Evolutionary conservation across 2,888 invertebrate species (phyloP).

Genomic region (Tortricodes alternella): DNA sequence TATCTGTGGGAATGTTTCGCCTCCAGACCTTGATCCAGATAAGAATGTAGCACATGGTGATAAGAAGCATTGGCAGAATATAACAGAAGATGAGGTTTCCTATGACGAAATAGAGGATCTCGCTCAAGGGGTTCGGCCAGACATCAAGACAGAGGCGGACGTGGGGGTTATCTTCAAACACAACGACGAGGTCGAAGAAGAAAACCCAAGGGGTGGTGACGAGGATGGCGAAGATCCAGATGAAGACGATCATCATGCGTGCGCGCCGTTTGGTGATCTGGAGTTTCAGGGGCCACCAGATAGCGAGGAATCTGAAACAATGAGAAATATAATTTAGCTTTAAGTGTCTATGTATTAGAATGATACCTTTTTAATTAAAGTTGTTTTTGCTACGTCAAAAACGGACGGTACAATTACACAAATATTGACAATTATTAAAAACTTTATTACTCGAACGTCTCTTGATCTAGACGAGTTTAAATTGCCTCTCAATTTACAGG

Average conservation of each 20-base stretch:
- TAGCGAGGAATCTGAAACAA: slow-evolving; percentile 94
- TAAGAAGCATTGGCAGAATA: slow-evolving; percentile 94
- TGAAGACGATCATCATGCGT: slow-evolving; percentile 92
- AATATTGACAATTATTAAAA: background rate
- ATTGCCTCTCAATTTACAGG: background rate
- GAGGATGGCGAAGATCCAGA: slow-evolving; percentile 93
- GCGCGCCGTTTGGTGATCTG: slow-evolving; percentile 95
- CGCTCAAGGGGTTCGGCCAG: slow-evolving; percentile 93
- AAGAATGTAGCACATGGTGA: slow-evolving; percentile 94
- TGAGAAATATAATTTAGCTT: slow-evolving; percentile 34
- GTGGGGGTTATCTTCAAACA: slow-evolving; percentile 88
- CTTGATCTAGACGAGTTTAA: slow-evolving; percentile 3
- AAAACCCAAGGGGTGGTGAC: slow-evolving; percentile 95
- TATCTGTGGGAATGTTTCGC: slow-evolving; percentile 94
- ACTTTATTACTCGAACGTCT: background rate
- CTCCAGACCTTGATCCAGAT: slow-evolving; percentile 96
- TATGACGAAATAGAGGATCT: slow-evolving; percentile 92
- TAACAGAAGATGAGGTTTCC: slow-evolving; percentile 95
- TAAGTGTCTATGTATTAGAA: too few species aligned
- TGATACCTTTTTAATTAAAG: too few species aligned
- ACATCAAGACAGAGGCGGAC: slow-evolving; percentile 90
- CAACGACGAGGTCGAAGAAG: slow-evolving; percentile 91
- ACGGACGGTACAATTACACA: background rate
- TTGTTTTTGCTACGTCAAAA: too few species aligned
- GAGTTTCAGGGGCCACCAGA: slow-evolving; percentile 96